Conservation (phyloP, 2,888 invertebrate genomes). For the Quadriops clusia region DNA sequence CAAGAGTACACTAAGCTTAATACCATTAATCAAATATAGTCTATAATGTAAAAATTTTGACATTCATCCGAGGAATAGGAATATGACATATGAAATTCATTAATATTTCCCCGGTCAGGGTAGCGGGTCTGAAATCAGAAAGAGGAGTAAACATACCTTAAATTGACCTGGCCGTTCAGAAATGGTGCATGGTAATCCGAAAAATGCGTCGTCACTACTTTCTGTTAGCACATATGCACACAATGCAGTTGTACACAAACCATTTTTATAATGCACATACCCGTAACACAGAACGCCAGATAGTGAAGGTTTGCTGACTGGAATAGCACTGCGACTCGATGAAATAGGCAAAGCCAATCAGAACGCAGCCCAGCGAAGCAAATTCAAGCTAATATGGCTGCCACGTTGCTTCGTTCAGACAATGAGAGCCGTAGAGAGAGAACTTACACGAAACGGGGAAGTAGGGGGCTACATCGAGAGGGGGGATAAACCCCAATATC, state of each 20-base stretch:
- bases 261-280: constrained; percentile 27
- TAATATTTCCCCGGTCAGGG: too few relatives aligned
- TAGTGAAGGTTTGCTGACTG: constrained; percentile 23
- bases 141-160: constrained; percentile 13
- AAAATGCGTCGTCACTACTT: too few relatives aligned
- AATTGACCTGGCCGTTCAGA: too few relatives aligned
- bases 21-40: constrained; percentile 37
- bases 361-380: constrained; percentile 36
- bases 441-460: constrained; percentile 27
- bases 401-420: constrained; percentile 32
- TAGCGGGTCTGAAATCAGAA: not conserved
- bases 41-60: constrained; percentile 36
- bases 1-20: constrained; percentile 28
- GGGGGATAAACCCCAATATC: constrained; percentile 28
- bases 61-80: constrained; percentile 27
- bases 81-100: constrained; percentile 37
- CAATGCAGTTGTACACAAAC: constrained; percentile 24
- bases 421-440: constrained; percentile 37
- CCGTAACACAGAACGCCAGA: constrained; percentile 23
- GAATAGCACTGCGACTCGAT: constrained; percentile 33
- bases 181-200: too few relatives aligned
- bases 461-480: constrained; percentile 23
- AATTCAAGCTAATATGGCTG: constrained; percentile 40
- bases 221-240: too few relatives aligned
- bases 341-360: constrained; percentile 39